Percentiles rank a stretch among this genome's conserved stretches.
Evolutionary conservation across 2,797 vertebrate genomes (phyloP).

Genomic region (Ceryle rudis): DNA sequence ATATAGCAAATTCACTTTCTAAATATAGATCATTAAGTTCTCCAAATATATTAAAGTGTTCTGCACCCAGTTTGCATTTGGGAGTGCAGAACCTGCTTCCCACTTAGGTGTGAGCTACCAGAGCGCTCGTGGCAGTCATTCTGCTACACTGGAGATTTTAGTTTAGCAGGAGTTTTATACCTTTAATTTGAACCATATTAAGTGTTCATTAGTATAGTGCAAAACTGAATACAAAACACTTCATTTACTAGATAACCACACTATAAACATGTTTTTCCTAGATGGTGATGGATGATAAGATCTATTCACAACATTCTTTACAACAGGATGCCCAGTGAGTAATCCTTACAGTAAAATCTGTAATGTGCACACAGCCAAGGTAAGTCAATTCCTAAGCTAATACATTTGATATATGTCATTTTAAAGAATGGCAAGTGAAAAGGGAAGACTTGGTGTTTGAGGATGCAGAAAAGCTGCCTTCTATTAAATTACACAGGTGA

Average conservation of each 20-base stretch:
- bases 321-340: neutral
- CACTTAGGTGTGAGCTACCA: neutral
- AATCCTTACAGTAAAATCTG: neutral
- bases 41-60: neutral
- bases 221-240: neutral
- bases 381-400: neutral
- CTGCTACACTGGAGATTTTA: neutral
- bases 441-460: neutral
- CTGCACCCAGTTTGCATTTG: neutral
- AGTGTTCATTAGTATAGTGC: neutral
- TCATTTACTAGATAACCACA: neutral
- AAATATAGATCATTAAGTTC: neutral
- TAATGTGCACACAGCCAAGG: neutral
- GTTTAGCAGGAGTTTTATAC: neutral
- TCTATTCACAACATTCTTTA: neutral
- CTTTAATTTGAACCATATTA: neutral
- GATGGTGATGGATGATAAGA: neutral
- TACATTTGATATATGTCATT: neutral
- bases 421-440: neutral
- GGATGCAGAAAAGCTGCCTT: neutral
- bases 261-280: neutral
- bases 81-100: neutral
- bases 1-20: neutral
- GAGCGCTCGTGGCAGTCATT: rapidly evolving
- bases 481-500: neutral